Percentiles rank a stretch among this genome's conserved stretches.
Conservation (phyloP, 2,797 vertebrate genomes). For the Orientallactaga sibirica region DNA sequence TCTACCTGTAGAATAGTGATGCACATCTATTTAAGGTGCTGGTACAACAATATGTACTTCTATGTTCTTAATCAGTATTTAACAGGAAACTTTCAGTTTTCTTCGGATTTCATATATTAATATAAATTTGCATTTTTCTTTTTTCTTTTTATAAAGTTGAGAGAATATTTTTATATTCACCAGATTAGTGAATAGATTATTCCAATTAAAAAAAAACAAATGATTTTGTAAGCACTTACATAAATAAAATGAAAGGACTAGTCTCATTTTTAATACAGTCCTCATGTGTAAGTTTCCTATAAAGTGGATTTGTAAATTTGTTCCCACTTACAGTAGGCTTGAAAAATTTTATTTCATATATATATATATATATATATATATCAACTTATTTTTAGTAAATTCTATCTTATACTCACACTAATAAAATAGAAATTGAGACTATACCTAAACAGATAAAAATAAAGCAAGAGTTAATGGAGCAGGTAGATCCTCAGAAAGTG, state of each 20-base stretch:
- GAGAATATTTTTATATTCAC: not conserved
- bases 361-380: no score
- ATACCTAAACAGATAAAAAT: not conserved
- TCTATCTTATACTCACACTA: constrained; percentile 10
- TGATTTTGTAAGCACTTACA: constrained; percentile 30
- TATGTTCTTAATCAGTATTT: constrained; percentile 43
- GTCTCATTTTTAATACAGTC: constrained; percentile 23
- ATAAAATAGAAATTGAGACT: constrained; percentile 7
- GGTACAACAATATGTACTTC: not conserved
- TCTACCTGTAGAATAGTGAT: not conserved
- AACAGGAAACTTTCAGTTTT: not conserved
- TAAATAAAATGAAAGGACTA: not conserved
- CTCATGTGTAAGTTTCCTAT: not conserved
- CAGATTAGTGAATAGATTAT: constrained; percentile 26
- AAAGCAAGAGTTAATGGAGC: constrained; percentile 6
- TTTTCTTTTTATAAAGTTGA: constrained; percentile 2
- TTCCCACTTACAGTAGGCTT: not conserved
- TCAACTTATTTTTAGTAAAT: not conserved
- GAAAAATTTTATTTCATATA: not conserved
- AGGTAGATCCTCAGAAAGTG: not conserved
- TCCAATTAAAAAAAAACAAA: constrained; percentile 43
- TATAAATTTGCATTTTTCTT: constrained; percentile 34
- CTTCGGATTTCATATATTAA: not conserved
- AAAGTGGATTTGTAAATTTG: not conserved
- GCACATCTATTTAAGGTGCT: not conserved